Evolutionary conservation across 2,797 vertebrate species (phyloP).

Genomic region (Semotilus atromaculatus): DNA sequence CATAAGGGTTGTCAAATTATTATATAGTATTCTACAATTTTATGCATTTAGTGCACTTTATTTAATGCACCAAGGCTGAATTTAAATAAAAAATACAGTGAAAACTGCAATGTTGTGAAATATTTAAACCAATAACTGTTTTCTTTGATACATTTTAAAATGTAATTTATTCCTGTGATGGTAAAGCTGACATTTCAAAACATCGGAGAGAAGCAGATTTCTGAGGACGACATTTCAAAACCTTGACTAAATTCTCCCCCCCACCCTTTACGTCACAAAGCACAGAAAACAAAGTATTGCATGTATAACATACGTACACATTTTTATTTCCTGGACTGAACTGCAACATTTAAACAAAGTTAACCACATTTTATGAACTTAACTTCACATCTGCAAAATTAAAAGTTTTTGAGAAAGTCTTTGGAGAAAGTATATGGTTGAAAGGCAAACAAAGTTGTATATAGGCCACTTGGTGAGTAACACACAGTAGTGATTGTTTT

Average conservation of each 20-base stretch:
- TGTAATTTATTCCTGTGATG: not conserved
- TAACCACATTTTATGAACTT: too few species aligned
- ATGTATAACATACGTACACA: not conserved
- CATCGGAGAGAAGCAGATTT: not conserved
- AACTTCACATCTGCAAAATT: too few species aligned
- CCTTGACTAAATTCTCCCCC: not conserved
- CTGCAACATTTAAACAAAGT: not conserved
- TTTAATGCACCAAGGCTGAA: not conserved
- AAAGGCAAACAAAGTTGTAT: not conserved
- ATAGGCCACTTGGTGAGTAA: not conserved
- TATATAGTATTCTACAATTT: not conserved
- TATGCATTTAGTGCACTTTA: not conserved
- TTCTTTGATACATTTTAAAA: not conserved
- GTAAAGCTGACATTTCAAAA: not conserved
- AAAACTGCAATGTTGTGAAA: not conserved
- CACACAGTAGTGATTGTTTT: not conserved
- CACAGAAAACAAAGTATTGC: not conserved
- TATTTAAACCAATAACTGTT: not conserved
- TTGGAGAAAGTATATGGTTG: not conserved
- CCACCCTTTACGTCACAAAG: not conserved
- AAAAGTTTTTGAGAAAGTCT: not conserved
- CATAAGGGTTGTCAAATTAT: not conserved
- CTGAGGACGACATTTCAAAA: not conserved
- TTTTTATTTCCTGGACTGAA: not conserved
- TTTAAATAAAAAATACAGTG: not conserved